Base-by-base conservation (phyloP, 30 jellyfish, hydroid and myxozoan genomes). In the Phacellophora camtschatica region DNA sequence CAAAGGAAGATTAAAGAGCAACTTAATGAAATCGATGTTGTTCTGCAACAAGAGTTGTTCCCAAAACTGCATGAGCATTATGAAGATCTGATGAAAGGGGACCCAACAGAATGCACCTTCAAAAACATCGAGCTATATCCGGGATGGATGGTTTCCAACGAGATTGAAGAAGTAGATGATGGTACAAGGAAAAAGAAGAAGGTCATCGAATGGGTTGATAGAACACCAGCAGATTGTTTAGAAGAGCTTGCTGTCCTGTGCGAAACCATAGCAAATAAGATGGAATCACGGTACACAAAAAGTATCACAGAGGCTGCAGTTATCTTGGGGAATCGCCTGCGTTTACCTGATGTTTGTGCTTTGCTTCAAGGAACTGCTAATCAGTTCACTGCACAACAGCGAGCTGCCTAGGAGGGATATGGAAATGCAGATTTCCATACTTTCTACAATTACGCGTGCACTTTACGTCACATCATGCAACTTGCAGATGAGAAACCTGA, bases 231-330 rank as follows among this genome's bases (percentile, higher is more conserved):
- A 25, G 81, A 66, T 66, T 66, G 65, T 66, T n/a, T 35, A 23
- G 53, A 20, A 25, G 81, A 66, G 35, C 81, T 66, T 35, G 30
- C 53, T 43, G 35, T 39, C 27, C 53, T 66, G 63, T 66, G 81
- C 43, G 81, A 66, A 35, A 66, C 81, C 53, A 66, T 66, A 2
- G 66, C 39, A 35, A 66, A 39, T 41, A 36, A 37, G 30, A 66
- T 66, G 63, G 81, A 66, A 35, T 66, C 81, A 66, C 1, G 81
- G 81, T 18, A 25, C 53, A 41, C 81, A 25, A 41, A 35, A 66
- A 37, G 81, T 66, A 43, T 22, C 61, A 66, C 81, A 36, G 65
- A 66, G 39, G 65, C 81, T 25, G 81, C 81, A 34, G n/a, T 66
- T 66, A 41, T 66, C 81, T 41, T 66, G 50, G 65, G 81, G 36